A percentile compares a stretch with the other conserved stretches of the same genome.
phyloP scores from a whole-genome alignment of 2,888 invertebrate species.

The Aphidoletes aphidimyza region DNA sequence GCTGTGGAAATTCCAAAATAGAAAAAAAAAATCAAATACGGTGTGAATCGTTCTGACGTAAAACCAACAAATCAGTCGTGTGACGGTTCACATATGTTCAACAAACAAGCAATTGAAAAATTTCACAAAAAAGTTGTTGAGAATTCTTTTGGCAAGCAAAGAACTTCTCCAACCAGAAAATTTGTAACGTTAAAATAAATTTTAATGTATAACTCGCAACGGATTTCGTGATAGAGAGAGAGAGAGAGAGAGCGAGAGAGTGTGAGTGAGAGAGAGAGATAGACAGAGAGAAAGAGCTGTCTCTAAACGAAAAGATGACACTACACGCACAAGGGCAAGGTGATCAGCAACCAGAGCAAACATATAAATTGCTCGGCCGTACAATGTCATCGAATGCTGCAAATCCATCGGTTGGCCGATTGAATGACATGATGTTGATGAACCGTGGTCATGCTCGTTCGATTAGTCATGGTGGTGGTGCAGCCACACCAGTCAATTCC shows the following conservation, averaged over 20 bases:
- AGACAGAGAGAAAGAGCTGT: no score
- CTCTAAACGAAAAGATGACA: slow-evolving; percentile 31
- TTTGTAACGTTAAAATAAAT: no score
- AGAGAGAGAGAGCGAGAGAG: no score
- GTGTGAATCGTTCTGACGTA: slow-evolving; percentile 13
- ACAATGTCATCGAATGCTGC: slow-evolving; percentile 44
- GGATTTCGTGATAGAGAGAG: no score
- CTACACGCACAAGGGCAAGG: slow-evolving; percentile 25
- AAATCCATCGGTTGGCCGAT: slow-evolving; percentile 47
- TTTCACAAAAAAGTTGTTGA: slow-evolving; percentile 3
- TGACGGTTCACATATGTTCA: slow-evolving; percentile 33
- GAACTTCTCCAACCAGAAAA: slow-evolving; percentile 9
- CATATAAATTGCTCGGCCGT: not conserved
- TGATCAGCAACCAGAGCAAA: slow-evolving; percentile 40
- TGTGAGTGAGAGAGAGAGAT: no score
- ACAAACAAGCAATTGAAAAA: not conserved
- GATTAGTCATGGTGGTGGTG: slow-evolving; percentile 79
- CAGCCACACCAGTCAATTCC: not conserved
- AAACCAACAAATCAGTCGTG: not conserved
- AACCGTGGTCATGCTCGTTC: slow-evolving; percentile 78
- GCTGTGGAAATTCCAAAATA: not conserved
- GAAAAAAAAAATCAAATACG: not conserved
- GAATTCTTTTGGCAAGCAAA: not conserved
- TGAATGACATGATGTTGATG: slow-evolving; percentile 57
- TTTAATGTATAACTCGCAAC: no score